These are phyloP conservation scores for Drosophila funebris DNA, from an alignment of 1,140 invertebrate genomes.

Conservation along the genomic window DNA sequence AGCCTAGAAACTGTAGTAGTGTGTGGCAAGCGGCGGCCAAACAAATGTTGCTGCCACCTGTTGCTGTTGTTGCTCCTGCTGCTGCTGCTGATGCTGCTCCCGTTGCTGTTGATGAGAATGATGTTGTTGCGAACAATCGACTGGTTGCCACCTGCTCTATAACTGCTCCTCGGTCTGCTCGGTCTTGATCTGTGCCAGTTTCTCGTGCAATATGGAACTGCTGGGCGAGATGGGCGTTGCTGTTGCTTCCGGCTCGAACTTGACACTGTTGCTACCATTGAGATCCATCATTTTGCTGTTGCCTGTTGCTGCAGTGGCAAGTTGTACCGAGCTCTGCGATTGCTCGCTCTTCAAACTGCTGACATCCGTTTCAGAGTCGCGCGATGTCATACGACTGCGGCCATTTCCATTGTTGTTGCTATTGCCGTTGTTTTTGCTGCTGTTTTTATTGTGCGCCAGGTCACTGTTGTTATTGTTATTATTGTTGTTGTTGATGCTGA, in stretches of 20 bases:
- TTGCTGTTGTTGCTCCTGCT: conserved; percentile 41
- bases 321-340: conserved; percentile 40
- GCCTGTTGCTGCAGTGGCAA: conserved; percentile 7
- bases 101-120: too few species aligned
- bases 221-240: conserved; percentile 20
- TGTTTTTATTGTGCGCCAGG: conserved; percentile 73
- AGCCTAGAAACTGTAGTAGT: conserved; percentile 73
- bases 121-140: neutral
- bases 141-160: conserved; percentile 57
- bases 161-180: conserved; percentile 71
- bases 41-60: conserved; percentile 57
- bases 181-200: conserved; percentile 82
- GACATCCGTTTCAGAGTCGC: conserved; percentile 78
- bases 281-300: conserved; percentile 77
- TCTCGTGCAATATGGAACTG: conserved; percentile 74
- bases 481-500: conserved; percentile 34
- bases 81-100: conserved; percentile 7
- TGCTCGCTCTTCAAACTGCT: conserved; percentile 73
- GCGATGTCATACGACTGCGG: conserved; percentile 72
- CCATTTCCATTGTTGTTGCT: conserved; percentile 54
- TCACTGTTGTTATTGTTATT: conserved; percentile 61
- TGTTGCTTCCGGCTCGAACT: conserved; percentile 45
- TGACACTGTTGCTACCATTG: conserved; percentile 67
- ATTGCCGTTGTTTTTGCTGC: conserved; percentile 33
- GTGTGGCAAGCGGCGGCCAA: conserved; percentile 69